Evolutionary conservation across 2,797 vertebrate species (phyloP).

Genomic region (Aplochiton taeniatus): DNA sequence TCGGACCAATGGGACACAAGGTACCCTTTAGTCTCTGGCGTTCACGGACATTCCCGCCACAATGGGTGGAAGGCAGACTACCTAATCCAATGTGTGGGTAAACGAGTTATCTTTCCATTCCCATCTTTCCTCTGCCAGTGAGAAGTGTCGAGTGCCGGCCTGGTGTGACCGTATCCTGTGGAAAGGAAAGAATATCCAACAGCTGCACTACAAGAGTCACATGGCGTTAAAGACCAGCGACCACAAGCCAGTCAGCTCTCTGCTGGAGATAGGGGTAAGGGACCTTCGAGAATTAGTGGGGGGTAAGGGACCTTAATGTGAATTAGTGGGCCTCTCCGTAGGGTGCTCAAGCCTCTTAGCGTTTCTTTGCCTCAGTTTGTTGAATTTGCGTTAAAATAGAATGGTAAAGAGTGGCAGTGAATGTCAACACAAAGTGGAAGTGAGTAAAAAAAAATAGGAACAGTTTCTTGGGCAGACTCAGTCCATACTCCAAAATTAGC

Average conservation of each 20-base stretch:
- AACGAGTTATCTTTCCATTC: neutral
- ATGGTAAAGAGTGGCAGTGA: too few relatives aligned
- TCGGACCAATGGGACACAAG: slow-evolving; percentile 96
- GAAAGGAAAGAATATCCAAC: slow-evolving; percentile 85
- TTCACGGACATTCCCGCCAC: neutral
- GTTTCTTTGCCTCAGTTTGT: too few relatives aligned
- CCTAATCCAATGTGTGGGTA: neutral
- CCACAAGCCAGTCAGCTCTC: slow-evolving; percentile 96
- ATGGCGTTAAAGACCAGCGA: slow-evolving; percentile 93
- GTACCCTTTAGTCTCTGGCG: slow-evolving; percentile 63
- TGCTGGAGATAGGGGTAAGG: slow-evolving; percentile 87
- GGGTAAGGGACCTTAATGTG: slow-evolving; percentile 80
- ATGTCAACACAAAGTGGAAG: too few relatives aligned
- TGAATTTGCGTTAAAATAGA: too few relatives aligned
- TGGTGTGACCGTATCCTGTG: slow-evolving; percentile 98
- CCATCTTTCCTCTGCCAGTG: slow-evolving; percentile 68
- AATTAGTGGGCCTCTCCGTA: too few relatives aligned
- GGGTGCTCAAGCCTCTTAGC: too few relatives aligned
- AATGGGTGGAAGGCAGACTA: neutral
- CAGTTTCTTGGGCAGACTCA: too few relatives aligned
- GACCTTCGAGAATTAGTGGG: too few relatives aligned
- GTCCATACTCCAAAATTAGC: too few relatives aligned
- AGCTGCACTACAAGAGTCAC: slow-evolving; percentile 90
- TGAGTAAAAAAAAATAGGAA: too few relatives aligned
- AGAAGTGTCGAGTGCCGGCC: slow-evolving; percentile 92